Evolutionary conservation across 2,113 vertebrate species (phyloP), one percentile per base, ranked within the genome.

Genomic region (Corapipo altera): DNA sequence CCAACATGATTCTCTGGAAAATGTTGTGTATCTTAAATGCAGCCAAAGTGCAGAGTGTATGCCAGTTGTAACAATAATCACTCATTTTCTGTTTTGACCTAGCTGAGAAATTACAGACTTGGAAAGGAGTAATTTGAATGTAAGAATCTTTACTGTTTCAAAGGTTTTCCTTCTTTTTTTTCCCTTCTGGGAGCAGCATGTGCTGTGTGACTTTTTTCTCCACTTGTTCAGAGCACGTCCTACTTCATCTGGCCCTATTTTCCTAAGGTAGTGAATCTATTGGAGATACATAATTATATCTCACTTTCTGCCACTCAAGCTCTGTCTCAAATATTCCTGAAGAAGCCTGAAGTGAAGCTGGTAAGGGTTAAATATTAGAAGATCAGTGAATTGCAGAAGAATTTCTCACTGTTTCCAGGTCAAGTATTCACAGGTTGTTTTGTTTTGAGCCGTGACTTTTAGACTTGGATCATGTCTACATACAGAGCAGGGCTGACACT

Each of bases 11-110:
- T 96, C 79, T 91, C 90, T 96, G 95, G 92, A 90, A 92, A 95
- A 95, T 91, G 91, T 91, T 89, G 92, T 96, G 91, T 96, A 95
- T 96, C 92, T 95, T 96, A 96, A 91, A 96, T 70, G 84, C 57
- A 93, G 97, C 93, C 96, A 97, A 93, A 97, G 92, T 90, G 89
- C 80, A 89, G 96, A 94, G 89, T 33, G 69, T 85, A 91, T 95
- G 96, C 96, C 96, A 97, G 92, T 94, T 93, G 89, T 92, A 97
- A 94, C 91, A 96, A 90, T 96, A 96, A 96, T 97, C 93, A 95
- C 62, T 97, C 96, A 96, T 87, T 96, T 96, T 97, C 93, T 97
- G 93, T 96, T 95, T 95, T 94, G 93, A 97, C 67, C 93, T 79
- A 78, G 73, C 69, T 96, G 93, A 96, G 93, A 94, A 97, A 96